phyloP scores from a whole-genome alignment of 2,888 invertebrate genomes.

The Ormyrus pomaceus region DNA sequence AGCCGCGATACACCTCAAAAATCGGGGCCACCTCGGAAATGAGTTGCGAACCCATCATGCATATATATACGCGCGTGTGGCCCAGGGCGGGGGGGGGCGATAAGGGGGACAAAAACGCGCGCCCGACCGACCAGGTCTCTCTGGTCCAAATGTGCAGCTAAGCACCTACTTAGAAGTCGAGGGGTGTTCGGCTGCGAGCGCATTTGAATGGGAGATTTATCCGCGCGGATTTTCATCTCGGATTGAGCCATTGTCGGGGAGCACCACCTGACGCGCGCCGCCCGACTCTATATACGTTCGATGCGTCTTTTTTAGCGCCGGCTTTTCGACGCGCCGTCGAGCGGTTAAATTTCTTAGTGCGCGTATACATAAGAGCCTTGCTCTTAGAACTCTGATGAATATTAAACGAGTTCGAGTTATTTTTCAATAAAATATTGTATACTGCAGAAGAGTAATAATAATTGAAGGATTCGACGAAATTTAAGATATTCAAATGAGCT shows the following conservation, averaged over 20 bases:
- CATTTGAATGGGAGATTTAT: conserved; percentile 74
- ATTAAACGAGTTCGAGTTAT: too few relatives aligned
- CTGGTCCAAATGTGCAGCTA: conserved; percentile 75
- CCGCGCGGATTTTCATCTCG: conserved; percentile 69
- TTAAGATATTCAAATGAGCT: too few relatives aligned
- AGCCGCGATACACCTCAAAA: conserved; percentile 14
- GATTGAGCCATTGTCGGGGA: conserved; percentile 71
- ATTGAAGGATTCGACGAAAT: too few relatives aligned
- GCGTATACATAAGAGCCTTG: too few relatives aligned
- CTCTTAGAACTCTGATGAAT: too few relatives aligned
- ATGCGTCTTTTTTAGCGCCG: conserved; percentile 53
- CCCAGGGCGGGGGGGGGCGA: not conserved
- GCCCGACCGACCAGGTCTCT: conserved; percentile 35
- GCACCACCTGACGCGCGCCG: not conserved
- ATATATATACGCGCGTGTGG: not conserved
- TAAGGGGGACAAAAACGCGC: not conserved
- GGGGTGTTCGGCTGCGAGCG: conserved; percentile 41
- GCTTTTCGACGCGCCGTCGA: not conserved
- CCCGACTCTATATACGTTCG: conserved; percentile 68
- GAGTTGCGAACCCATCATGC: not conserved
- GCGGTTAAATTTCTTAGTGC: too few relatives aligned
- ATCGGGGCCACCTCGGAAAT: conserved; percentile 26
- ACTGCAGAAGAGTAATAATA: too few relatives aligned
- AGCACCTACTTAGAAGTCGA: conserved; percentile 73
- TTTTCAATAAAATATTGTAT: too few relatives aligned